Conservation (phyloP, 2,113 vertebrate genomes). For the Phasianus colchicus region DNA sequence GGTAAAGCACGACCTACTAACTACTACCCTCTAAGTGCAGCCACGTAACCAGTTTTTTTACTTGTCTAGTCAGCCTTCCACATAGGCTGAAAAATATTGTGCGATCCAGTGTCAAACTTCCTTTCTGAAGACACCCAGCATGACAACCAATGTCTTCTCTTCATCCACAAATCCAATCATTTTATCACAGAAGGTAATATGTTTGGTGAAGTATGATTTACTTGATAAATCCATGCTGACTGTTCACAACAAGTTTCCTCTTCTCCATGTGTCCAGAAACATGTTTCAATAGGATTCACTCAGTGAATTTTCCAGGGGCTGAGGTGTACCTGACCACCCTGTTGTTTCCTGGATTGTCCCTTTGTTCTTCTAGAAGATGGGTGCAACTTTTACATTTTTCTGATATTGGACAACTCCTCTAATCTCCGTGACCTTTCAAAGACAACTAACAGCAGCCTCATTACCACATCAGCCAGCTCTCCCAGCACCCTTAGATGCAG, state of each 20-base stretch:
- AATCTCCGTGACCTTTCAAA: background rate
- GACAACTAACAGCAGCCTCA: background rate
- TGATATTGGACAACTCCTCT: background rate
- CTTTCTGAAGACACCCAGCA: background rate
- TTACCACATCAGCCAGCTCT: background rate
- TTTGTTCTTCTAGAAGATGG: background rate
- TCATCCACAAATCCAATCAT: background rate
- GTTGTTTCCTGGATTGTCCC: background rate
- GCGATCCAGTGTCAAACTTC: background rate
- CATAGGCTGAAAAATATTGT: background rate
- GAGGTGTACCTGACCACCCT: background rate
- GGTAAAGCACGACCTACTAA: background rate
- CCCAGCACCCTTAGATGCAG: background rate
- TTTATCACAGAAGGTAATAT: background rate
- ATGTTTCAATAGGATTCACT: background rate
- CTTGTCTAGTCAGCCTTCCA: background rate
- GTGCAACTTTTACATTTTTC: background rate
- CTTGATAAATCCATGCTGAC: background rate
- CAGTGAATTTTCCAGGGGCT: background rate
- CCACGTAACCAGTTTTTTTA: background rate
- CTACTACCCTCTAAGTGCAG: fast-evolving
- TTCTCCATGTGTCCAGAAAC: fast-evolving
- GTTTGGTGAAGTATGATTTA: background rate
- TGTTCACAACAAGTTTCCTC: background rate
- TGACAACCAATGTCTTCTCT: background rate